Base-by-base conservation (phyloP, 2,888 invertebrate genomes). In the Smittia sp. region DNA sequence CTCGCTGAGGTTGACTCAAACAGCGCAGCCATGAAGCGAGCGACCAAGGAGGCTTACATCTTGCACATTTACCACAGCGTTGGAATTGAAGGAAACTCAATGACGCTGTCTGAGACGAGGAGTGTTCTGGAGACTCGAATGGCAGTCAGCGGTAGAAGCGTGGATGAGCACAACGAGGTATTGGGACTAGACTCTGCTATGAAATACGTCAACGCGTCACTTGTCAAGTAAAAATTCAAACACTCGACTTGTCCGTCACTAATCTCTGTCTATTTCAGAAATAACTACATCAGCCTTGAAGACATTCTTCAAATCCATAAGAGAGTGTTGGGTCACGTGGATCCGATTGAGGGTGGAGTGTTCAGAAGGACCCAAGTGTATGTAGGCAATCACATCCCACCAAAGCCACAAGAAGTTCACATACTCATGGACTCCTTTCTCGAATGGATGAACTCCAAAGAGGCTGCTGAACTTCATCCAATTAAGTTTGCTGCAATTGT, bases 131-230 rank as follows among this genome's bases (percentile, higher is more conserved):
- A 98, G 83, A 98, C 97, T 0, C 87, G 91, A 58, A 87, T 92
- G 78, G 92, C 91, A 0, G 91, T 96, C 0, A 88, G 88, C 70
- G 93, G 95, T 0, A 98, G 98, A 82, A 96, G 96, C 79, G 90
- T 98, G 68, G 88, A 94, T 77, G 98, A 98, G 79, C 98, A 98
- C 80, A 98, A 98, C 85, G 98, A 98, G 85, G 94, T 98, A 78
- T 83, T 98, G 58, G 95, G 94, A 27, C 84, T 98, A 79, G 97
- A 98, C 82, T 89, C 94, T 22, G 98, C 98, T 0, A 90, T 98
- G 87, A 93, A 95, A 79, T 98, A 92, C 80, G 91, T 98, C 76
- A 88, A 93, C 80, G 86, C 89, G n/a, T 92, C 91, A 74, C 84
- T 93, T 75, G 85, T 73, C 27, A 73, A 73, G 73, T 72, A 41